Conservation (phyloP, 2,797 vertebrate genomes). For the Myotis daubentonii region DNA sequence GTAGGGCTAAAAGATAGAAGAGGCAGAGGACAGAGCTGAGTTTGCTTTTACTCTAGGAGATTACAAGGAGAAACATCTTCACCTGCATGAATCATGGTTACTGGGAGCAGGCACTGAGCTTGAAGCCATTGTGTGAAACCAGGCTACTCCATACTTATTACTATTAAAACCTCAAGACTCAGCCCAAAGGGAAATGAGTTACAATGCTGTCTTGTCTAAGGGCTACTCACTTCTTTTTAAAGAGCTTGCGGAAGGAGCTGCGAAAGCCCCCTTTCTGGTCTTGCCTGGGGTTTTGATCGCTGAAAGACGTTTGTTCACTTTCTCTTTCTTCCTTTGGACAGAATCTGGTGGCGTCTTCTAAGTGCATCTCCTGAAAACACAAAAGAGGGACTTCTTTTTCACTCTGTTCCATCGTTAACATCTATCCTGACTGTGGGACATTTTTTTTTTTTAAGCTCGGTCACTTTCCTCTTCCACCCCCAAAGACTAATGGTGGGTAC, state of each 20-base stretch:
- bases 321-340: conserved; percentile 90
- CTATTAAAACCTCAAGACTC: conserved; percentile 74
- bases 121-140: conserved; percentile 58
- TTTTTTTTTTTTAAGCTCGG: background rate
- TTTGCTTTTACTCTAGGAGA: conserved; percentile 71
- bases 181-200: conserved; percentile 75
- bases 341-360: conserved; percentile 90
- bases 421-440: conserved; percentile 56
- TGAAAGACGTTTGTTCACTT: conserved; percentile 90
- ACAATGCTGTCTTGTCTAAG: conserved; percentile 80
- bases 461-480: conserved; percentile 18
- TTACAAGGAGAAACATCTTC: conserved; percentile 69
- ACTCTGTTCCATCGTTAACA: background rate
- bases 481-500: background rate
- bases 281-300: conserved; percentile 93
- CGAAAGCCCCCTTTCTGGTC: conserved; percentile 97
- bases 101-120: conserved; percentile 64
- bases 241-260: conserved; percentile 98
- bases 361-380: conserved; percentile 89
- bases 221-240: conserved; percentile 97
- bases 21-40: conserved; percentile 55
- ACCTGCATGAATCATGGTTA: conserved; percentile 67
- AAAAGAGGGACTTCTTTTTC: conserved; percentile 73
- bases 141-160: conserved; percentile 69
- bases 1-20: conserved; percentile 44